These are phyloP conservation scores for Pogonocichla stellata DNA, from an alignment of 2,113 vertebrate species.

Conservation along the genomic window DNA sequence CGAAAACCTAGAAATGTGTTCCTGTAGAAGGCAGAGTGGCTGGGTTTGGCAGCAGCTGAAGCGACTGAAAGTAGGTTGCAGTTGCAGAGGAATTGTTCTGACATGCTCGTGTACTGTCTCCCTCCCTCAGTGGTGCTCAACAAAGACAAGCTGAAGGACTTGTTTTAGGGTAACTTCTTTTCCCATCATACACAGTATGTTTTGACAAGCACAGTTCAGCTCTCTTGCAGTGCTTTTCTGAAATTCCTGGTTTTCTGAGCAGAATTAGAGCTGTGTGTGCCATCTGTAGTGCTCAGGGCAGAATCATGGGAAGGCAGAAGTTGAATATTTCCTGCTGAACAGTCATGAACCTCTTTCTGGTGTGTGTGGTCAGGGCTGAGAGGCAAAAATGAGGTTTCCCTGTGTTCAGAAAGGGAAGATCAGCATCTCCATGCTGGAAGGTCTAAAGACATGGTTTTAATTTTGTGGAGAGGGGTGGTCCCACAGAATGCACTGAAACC, in stretches of 20 bases:
- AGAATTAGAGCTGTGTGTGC: background rate
- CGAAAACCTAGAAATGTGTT: background rate
- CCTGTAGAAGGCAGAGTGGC: background rate
- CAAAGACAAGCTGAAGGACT: background rate
- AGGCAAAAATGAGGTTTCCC: background rate
- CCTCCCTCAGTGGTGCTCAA: background rate
- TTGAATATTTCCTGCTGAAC: background rate
- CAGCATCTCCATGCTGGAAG: background rate
- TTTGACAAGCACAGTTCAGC: background rate
- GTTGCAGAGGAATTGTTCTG: background rate
- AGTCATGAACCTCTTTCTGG: background rate
- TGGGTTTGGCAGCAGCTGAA: background rate
- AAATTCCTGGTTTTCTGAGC: background rate
- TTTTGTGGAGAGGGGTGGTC: background rate
- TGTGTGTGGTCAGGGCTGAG: background rate
- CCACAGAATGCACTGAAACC: accelerated
- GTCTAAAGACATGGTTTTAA: background rate
- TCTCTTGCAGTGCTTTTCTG: background rate
- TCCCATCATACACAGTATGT: background rate
- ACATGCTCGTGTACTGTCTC: background rate
- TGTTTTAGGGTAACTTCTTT: background rate
- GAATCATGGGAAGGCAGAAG: background rate
- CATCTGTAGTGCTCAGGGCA: background rate
- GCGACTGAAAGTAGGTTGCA: constrained; percentile 9
- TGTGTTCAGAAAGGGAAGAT: background rate